phyloP scores from a whole-genome alignment of 2,888 invertebrate species.

The Orthonevra nobilis region DNA sequence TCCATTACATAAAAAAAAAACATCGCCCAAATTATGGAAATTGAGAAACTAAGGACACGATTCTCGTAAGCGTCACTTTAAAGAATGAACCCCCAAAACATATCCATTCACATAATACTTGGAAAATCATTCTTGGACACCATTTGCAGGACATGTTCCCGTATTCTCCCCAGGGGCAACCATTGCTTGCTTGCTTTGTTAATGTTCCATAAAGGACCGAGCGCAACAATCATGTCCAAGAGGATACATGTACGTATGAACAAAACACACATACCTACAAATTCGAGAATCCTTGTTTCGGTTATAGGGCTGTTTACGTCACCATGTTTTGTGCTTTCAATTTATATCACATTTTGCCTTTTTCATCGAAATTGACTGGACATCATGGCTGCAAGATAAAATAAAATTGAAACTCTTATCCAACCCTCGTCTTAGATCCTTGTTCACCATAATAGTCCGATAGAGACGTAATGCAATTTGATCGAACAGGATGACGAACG shows the following conservation, averaged over 20 bases:
- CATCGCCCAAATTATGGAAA: too few species aligned
- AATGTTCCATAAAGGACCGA: background rate
- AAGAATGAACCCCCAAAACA: too few species aligned
- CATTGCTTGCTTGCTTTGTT: background rate
- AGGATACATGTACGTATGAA: background rate
- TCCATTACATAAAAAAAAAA: too few species aligned
- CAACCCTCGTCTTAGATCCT: background rate
- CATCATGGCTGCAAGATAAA: conserved; percentile 5
- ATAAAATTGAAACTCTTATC: conserved; percentile 1
- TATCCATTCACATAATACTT: too few species aligned
- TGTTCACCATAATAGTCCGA: too few species aligned
- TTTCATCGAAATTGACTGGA: background rate
- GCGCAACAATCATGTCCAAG: conserved; percentile 1
- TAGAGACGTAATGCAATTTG: conserved; percentile 19
- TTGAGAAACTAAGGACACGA: too few species aligned
- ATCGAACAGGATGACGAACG: conserved; percentile 21
- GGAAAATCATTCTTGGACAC: too few species aligned
- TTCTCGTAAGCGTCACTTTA: too few species aligned
- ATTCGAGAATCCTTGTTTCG: background rate
- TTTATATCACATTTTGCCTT: background rate
- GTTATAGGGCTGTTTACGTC: background rate
- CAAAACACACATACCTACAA: background rate
- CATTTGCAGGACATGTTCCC: too few species aligned
- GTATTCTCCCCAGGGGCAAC: background rate
- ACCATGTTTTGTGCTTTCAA: background rate